Evolutionary conservation across 2,113 vertebrate genomes (phyloP), one percentile per base, ranked within the genome.

Genomic region (Guaruba guarouba): DNA sequence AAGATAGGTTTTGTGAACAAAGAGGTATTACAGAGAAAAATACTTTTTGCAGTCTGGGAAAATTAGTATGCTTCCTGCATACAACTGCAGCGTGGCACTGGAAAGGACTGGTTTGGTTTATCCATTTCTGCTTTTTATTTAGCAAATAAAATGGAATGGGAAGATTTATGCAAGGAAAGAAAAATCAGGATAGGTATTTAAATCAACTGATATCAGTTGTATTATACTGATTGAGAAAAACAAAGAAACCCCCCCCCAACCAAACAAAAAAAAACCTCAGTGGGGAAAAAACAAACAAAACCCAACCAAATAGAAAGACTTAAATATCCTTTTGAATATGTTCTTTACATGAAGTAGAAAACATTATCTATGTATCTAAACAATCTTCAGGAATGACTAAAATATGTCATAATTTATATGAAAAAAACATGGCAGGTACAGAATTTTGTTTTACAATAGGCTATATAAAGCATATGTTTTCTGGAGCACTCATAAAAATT

Each of bases 51-150:
- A 63, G 68, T 64, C 55, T 68, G 39, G 64, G 67, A 88, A 96
- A 88, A 96, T 96, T 93, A 84, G 93, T 86, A 95, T 94, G 86
- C 92, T 25, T 90, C 19, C 82, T 83, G 76, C 85, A 92, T 78
- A 71, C 61, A 84, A 5, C 85, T 95, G 91, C 94, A 95, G 90
- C 67, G 35, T 92, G 75, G 51, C 75, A 90, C 51, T 90, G 86
- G 93, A 92, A 92, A 88, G 55, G 81, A 75, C 79, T 84, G 39
- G 35, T 78, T 92, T 88, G 39, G 35, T 8, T 1, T 48, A 81
- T 61, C 37, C 17, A 14, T 68, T 73, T 59, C 24, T 86, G 33
- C 14, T 82, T 96, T 93, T 94, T 74, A 70, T 88, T 83, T 90
- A 90, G 41, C 35, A 86, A 88, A 91, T 85, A 86, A 93, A 91